A percentile compares a stretch with the other conserved stretches of the same genome.
Evolutionary conservation across 2,888 invertebrate genomes (phyloP).

Genomic region (Colletes collaris): DNA sequence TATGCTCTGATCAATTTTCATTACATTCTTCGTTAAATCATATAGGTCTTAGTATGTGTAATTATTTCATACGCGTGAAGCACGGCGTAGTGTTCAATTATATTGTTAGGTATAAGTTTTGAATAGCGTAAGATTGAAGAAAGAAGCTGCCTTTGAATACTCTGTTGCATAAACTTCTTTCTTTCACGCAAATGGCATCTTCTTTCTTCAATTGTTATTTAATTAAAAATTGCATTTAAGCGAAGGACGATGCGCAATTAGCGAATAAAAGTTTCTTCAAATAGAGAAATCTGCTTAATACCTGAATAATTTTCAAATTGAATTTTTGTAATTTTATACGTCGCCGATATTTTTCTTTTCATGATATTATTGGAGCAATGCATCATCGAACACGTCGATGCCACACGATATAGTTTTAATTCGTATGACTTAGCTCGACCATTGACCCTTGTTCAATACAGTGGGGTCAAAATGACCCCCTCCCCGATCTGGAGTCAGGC

Average conservation of each 20-base stretch:
- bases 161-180: not conserved
- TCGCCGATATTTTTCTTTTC: constrained; percentile 5
- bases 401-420: constrained; percentile 39
- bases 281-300: constrained; percentile 22
- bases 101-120: constrained; percentile 31
- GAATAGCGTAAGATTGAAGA: constrained; percentile 33
- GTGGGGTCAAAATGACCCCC: too few relatives aligned
- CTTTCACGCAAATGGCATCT: constrained; percentile 1
- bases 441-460: too few relatives aligned
- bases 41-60: constrained; percentile 30
- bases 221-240: constrained; percentile 51
- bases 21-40: constrained; percentile 30
- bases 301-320: constrained; percentile 13
- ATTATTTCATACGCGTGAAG: constrained; percentile 35
- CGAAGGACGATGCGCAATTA: constrained; percentile 13
- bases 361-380: constrained; percentile 1
- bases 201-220: constrained; percentile 41
- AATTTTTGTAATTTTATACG: constrained; percentile 50
- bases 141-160: constrained; percentile 25
- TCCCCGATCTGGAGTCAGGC: too few relatives aligned
- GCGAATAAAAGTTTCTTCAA: constrained; percentile 30
- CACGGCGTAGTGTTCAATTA: constrained; percentile 49
- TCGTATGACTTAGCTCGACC: constrained; percentile 12
- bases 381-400: constrained; percentile 7
- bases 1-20: constrained; percentile 27